Percentiles rank a stretch among this genome's conserved stretches.
phyloP scores from a whole-genome alignment of 2,888 invertebrate species.

The Hyposoter dolosus region DNA sequence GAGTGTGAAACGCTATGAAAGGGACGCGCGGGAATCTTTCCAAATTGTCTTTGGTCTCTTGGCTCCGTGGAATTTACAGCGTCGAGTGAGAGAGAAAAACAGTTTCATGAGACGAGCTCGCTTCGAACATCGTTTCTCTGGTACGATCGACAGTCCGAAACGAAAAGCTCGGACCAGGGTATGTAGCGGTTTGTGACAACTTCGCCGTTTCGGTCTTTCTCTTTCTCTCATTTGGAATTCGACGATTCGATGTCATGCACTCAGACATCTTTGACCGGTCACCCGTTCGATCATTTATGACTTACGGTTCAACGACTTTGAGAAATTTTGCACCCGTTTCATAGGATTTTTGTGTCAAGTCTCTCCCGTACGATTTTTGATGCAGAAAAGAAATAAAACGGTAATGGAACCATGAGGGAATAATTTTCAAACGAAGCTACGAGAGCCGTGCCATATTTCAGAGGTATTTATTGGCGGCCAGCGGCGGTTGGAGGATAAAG shows the following conservation, averaged over 20 bases:
- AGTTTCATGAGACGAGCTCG: not conserved
- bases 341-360: not conserved
- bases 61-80: conserved; percentile 59
- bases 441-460: conserved; percentile 70
- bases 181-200: conserved; percentile 18
- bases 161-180: not conserved
- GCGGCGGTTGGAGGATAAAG: conserved; percentile 22
- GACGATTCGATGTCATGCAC: conserved; percentile 16
- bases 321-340: not conserved
- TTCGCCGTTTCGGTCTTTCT: not conserved
- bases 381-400: not conserved
- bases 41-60: conserved; percentile 64
- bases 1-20: conserved; percentile 58
- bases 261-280: not conserved
- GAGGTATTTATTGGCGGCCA: conserved; percentile 72
- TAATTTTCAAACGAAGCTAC: conserved; percentile 64
- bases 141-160: conserved; percentile 12
- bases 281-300: not conserved
- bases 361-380: not conserved
- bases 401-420: conserved; percentile 56
- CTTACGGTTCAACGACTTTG: not conserved
- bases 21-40: conserved; percentile 51
- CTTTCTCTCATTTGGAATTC: not conserved
- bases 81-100: conserved; percentile 4
- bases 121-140: conserved; percentile 5